A percentile compares a stretch with the other conserved stretches of the same genome.
phyloP scores from a whole-genome alignment of 2,113 vertebrate genomes.

The Opisthocomus hoazin region DNA sequence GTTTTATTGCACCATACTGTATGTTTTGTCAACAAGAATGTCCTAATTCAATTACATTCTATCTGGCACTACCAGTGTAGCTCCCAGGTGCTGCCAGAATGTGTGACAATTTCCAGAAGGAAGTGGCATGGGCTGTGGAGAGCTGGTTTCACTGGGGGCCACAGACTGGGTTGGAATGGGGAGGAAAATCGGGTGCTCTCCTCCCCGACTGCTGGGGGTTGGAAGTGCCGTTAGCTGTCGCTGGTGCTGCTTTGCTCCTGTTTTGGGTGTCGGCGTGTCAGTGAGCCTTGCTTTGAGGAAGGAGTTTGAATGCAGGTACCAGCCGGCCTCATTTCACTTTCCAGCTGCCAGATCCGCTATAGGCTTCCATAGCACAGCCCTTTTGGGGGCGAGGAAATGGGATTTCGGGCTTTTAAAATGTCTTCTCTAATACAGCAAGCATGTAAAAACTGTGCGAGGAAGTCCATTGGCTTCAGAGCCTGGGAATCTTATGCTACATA shows the following conservation, averaged over 20 bases:
- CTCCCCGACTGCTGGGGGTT: neutral
- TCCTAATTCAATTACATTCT: rapidly evolving
- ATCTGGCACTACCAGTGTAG: rapidly evolving
- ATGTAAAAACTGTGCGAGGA: neutral
- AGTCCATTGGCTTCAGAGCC: neutral
- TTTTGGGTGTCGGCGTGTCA: rapidly evolving
- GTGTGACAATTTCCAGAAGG: rapidly evolving
- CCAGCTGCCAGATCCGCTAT: rapidly evolving
- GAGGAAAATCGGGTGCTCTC: rapidly evolving
- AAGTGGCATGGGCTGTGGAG: rapidly evolving
- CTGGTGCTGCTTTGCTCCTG: rapidly evolving
- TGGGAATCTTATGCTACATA: rapidly evolving
- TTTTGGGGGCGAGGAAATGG: neutral
- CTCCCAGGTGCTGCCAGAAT: rapidly evolving
- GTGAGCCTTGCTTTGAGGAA: neutral
- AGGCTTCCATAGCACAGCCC: neutral
- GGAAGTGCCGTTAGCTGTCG: neutral
- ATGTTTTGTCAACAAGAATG: neutral
- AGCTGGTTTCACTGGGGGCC: neutral
- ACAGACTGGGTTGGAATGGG: rapidly evolving
- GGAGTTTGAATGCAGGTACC: too few relatives aligned
- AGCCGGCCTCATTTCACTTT: rapidly evolving
- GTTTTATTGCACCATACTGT: rapidly evolving
- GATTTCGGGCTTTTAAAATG: neutral
- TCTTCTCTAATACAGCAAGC: neutral